Conservation (phyloP, 2,888 invertebrate genomes). For the Volucella zonaria region DNA sequence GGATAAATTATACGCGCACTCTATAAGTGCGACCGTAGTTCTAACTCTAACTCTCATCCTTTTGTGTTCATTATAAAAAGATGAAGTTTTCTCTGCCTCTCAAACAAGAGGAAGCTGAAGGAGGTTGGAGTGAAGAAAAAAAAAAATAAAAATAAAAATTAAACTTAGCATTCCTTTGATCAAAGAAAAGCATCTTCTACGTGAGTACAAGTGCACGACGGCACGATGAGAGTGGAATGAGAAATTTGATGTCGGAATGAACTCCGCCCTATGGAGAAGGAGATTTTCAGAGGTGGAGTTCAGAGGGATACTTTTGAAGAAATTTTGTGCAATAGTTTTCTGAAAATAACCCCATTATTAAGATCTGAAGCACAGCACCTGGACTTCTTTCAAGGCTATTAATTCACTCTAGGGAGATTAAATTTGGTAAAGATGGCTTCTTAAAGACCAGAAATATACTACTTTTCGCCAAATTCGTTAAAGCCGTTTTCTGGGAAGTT, state of each 20-base stretch:
- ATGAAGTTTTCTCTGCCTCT: conserved; percentile 63
- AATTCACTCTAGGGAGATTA: no score
- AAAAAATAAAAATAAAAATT: conserved; percentile 27
- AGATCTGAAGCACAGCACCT: no score
- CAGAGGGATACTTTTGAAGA: background rate
- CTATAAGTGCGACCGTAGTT: conserved; percentile 21
- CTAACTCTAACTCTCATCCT: conserved; percentile 20
- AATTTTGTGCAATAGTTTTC: no score
- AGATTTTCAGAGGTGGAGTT: background rate
- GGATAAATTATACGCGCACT: conserved; percentile 22
- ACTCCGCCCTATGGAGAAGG: background rate
- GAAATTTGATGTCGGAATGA: conserved; percentile 32
- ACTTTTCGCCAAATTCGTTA: no score
- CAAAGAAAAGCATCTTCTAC: conserved; percentile 64
- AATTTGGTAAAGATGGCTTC: no score
- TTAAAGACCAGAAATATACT: no score
- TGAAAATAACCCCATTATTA: no score
- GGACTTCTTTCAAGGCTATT: no score
- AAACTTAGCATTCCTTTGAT: conserved; percentile 71
- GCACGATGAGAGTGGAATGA: conserved; percentile 40
- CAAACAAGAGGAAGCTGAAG: conserved; percentile 24
- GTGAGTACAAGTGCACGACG: conserved; percentile 41
- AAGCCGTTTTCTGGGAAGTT: no score
- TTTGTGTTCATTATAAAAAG: conserved; percentile 72
- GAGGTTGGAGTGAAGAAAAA: background rate